phyloP scores from a whole-genome alignment of 2,888 invertebrate genomes.

The Blera fallax region DNA sequence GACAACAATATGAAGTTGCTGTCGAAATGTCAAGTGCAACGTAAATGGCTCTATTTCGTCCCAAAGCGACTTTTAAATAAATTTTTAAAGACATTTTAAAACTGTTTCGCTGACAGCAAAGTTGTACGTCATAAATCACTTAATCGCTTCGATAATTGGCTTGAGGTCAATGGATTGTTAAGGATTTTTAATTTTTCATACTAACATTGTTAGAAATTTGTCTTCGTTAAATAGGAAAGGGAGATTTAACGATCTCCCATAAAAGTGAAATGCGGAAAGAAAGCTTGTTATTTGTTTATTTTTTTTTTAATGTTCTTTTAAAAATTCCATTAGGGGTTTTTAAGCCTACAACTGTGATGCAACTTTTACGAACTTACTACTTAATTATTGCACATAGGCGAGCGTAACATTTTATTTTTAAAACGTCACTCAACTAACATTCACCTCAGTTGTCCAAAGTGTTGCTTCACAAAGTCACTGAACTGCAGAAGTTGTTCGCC shows the following conservation, averaged over 20 bases:
- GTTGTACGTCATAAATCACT: constrained; percentile 30
- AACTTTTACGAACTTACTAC: background rate
- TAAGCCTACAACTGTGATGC: background rate
- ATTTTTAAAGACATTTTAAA: constrained; percentile 51
- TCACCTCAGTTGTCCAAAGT: constrained; percentile 10
- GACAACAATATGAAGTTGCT: constrained; percentile 58
- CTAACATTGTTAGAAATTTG: background rate
- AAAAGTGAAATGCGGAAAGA: constrained; percentile 20
- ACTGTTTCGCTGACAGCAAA: constrained; percentile 19
- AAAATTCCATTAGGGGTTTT: background rate
- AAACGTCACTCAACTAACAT: background rate
- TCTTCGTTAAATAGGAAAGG: background rate
- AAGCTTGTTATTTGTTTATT: background rate
- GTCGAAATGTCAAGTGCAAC: constrained; percentile 57
- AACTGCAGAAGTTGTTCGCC: constrained; percentile 41
- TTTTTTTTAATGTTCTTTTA: background rate
- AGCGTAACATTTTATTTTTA: background rate
- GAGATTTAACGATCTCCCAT: background rate
- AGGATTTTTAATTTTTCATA: background rate
- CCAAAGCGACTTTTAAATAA: constrained; percentile 41
- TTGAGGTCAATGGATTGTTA: constrained; percentile 32
- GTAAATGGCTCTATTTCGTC: constrained; percentile 58
- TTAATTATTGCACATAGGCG: background rate
- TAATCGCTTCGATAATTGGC: constrained; percentile 18
- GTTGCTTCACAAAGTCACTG: constrained; percentile 40